Evolutionary conservation across 2,797 vertebrate species (phyloP).

Genomic region (Megaceryle alcyon): DNA sequence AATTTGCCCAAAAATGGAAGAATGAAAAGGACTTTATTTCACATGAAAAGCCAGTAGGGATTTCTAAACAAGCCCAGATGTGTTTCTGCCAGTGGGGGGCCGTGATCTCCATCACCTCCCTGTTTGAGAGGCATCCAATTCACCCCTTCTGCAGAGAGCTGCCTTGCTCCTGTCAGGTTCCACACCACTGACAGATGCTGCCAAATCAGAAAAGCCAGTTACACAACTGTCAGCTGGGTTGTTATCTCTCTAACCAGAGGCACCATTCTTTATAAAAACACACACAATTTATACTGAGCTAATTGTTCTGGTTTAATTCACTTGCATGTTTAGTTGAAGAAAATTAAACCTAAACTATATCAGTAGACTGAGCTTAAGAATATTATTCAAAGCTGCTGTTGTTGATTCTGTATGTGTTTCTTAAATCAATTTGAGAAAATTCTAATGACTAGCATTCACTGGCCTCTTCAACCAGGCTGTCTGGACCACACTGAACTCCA

Average conservation of each 20-base stretch:
- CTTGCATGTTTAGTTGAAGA: background rate
- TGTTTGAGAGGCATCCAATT: background rate
- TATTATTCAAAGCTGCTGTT: background rate
- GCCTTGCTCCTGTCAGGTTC: background rate
- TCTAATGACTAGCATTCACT: background rate
- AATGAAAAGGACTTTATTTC: conserved; percentile 32
- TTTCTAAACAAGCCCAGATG: conserved; percentile 45
- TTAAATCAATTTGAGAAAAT: background rate
- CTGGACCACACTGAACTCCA: background rate
- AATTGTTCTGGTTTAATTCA: background rate
- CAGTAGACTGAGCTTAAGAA: background rate
- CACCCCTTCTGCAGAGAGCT: background rate
- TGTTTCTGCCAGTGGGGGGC: background rate
- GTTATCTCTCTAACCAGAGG: background rate
- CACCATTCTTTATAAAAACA: background rate
- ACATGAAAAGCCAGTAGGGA: background rate
- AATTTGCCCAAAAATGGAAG: conserved; percentile 23
- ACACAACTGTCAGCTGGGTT: background rate
- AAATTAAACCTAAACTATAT: conserved; percentile 14
- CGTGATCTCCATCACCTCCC: background rate
- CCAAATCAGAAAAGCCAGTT: background rate
- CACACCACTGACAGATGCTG: background rate
- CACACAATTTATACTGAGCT: background rate
- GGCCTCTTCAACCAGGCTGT: background rate
- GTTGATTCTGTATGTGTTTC: background rate